phyloP scores from a whole-genome alignment of 2,888 invertebrate genomes.

The Matsumyia berberina region DNA sequence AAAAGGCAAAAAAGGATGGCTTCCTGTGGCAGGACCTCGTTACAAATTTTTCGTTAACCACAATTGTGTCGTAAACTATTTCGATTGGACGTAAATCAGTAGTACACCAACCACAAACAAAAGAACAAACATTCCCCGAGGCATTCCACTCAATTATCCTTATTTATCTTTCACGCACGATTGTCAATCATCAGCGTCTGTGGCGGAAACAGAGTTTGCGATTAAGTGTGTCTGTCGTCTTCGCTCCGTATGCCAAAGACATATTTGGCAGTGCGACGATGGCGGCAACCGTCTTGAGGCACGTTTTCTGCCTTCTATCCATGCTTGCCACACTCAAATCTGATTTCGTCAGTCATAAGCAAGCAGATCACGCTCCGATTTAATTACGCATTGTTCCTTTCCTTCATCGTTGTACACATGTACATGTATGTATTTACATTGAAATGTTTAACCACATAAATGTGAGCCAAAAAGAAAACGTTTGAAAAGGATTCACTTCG shows the following conservation, averaged over 20 bases:
- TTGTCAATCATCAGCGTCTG: slow-evolving; percentile 51
- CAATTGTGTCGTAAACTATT: too few relatives aligned
- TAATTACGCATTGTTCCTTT: slow-evolving; percentile 55
- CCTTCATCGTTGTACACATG: not conserved
- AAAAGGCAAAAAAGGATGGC: too few relatives aligned
- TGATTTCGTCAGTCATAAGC: slow-evolving; percentile 41
- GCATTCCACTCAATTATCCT: slow-evolving; percentile 51
- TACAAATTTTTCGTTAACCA: too few relatives aligned
- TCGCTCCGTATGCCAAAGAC: slow-evolving; percentile 8
- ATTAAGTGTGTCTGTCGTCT: slow-evolving; percentile 2
- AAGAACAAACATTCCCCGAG: slow-evolving; percentile 10
- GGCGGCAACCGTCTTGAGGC: slow-evolving; percentile 10
- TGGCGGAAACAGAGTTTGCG: not conserved
- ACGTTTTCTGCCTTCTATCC: slow-evolving; percentile 22
- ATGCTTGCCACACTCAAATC: slow-evolving; percentile 48
- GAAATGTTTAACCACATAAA: slow-evolving; percentile 20
- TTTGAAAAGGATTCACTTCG: slow-evolving; percentile 12
- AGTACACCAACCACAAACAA: slow-evolving; percentile 4
- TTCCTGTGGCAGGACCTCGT: too few relatives aligned
- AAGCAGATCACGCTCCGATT: slow-evolving; percentile 60
- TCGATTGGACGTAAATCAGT: too few relatives aligned
- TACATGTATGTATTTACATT: not conserved
- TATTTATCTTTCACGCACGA: slow-evolving; percentile 46
- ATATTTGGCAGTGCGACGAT: slow-evolving; percentile 27
- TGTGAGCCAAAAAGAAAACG: slow-evolving; percentile 16